Percentiles rank a stretch among this genome's conserved stretches.
phyloP scores from a whole-genome alignment of 2,888 invertebrate species.

The Schizotus pectinicornis region DNA sequence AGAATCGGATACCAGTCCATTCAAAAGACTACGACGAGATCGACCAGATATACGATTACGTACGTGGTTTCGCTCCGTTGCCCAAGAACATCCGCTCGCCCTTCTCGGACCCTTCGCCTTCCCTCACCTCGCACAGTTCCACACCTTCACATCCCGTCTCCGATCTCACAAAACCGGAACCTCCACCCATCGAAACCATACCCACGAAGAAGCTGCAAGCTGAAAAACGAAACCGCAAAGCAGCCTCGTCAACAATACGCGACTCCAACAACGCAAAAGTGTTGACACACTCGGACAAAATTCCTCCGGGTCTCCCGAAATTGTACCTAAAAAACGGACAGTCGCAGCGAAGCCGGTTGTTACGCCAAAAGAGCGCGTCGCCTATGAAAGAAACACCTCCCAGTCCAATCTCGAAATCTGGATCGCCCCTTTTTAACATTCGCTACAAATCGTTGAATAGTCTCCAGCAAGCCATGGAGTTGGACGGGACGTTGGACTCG shows the following conservation, averaged over 20 bases:
- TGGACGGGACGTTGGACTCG: slow-evolving; percentile 82
- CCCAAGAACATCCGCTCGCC: slow-evolving; percentile 80
- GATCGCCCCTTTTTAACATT: slow-evolving; percentile 79
- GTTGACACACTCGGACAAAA: slow-evolving; percentile 49
- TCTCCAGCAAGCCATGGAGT: slow-evolving; percentile 75
- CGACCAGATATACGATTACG: slow-evolving; percentile 96
- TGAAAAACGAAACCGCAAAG: slow-evolving; percentile 77
- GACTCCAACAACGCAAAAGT: slow-evolving; percentile 54
- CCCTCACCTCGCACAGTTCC: slow-evolving; percentile 59
- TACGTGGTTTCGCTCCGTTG: slow-evolving; percentile 88
- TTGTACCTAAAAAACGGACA: slow-evolving; percentile 80
- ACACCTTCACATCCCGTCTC: slow-evolving; percentile 49
- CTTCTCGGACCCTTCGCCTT: slow-evolving; percentile 62
- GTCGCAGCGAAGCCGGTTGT: slow-evolving; percentile 68
- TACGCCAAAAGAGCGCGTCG: slow-evolving; percentile 75
- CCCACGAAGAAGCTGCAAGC: slow-evolving; percentile 79
- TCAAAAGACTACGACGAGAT: slow-evolving; percentile 93
- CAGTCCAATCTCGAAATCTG: slow-evolving; percentile 71
- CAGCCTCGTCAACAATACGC: slow-evolving; percentile 62
- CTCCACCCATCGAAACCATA: slow-evolving; percentile 91
- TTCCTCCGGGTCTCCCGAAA: slow-evolving; percentile 69
- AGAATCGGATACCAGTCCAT: slow-evolving; percentile 64
- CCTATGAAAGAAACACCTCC: slow-evolving; percentile 74
- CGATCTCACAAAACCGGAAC: slow-evolving; percentile 75
- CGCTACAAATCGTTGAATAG: slow-evolving; percentile 74